A percentile compares a stretch with the other conserved stretches of the same genome.
Evolutionary conservation across 1,140 invertebrate species (phyloP).

Genomic region (Octopus bimaculoides): DNA sequence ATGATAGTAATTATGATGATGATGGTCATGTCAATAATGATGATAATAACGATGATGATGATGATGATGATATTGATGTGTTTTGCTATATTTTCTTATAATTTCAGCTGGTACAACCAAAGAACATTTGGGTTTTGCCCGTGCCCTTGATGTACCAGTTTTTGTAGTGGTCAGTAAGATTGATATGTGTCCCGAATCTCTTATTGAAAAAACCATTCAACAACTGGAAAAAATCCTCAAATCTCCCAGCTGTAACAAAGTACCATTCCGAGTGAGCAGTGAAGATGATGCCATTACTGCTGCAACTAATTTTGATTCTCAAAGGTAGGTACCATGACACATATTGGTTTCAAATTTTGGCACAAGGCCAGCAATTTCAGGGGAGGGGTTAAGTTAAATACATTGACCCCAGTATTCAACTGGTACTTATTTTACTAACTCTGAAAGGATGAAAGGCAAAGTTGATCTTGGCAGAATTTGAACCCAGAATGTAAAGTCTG

Average conservation of each 20-base stretch:
- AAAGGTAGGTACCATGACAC: slow-evolving; percentile 66
- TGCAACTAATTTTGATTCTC: slow-evolving; percentile 97
- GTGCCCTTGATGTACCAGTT: slow-evolving; percentile 95
- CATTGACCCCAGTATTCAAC: no score
- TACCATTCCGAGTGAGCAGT: slow-evolving; percentile 90
- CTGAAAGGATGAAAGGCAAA: no score
- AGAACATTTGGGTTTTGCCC: slow-evolving; percentile 93
- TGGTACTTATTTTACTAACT: no score
- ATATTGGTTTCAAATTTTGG: no score
- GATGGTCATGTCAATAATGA: no score
- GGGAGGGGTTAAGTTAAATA: no score
- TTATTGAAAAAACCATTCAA: slow-evolving; percentile 91
- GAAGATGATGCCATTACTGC: slow-evolving; percentile 92
- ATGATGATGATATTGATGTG: no score
- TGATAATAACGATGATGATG: no score
- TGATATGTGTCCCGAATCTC: slow-evolving; percentile 96
- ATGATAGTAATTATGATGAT: no score
- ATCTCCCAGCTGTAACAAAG: slow-evolving; percentile 96
- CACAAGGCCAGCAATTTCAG: no score
- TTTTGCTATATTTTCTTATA: slow-evolving; percentile 10
- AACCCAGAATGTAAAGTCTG: no score
- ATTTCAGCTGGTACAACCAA: slow-evolving; percentile 91
- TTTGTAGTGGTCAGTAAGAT: slow-evolving; percentile 99
- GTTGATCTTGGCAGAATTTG: no score
- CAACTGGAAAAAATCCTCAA: slow-evolving; percentile 91